A percentile compares a stretch with the other conserved stretches of the same genome.
phyloP scores from a whole-genome alignment of 2,797 vertebrate species.

The Chrosomus eos region DNA sequence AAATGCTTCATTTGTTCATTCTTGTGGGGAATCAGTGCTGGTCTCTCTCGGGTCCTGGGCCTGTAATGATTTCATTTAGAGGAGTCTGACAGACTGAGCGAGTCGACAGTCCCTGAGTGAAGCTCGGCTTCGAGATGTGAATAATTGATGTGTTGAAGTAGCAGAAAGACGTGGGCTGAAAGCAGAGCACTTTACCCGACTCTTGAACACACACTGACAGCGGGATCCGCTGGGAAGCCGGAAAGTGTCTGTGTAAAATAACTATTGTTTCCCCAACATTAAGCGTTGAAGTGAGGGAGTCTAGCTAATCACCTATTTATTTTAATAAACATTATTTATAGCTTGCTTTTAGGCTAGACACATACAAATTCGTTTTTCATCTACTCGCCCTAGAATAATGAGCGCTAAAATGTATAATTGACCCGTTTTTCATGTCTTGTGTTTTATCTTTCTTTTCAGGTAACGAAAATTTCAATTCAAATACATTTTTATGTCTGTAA shows the following conservation, averaged over 20 bases:
- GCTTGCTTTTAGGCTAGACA: not conserved
- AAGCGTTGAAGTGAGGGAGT: slow-evolving; percentile 1
- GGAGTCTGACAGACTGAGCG: slow-evolving; percentile 15
- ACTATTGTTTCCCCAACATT: not conserved
- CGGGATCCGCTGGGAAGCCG: not conserved
- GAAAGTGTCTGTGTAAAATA: not conserved
- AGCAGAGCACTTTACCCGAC: slow-evolving; percentile 63
- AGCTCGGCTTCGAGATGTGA: slow-evolving; percentile 66
- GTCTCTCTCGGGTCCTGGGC: slow-evolving; percentile 6
- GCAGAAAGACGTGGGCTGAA: slow-evolving; percentile 64
- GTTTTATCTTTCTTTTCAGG: no score
- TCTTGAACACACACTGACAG: not conserved
- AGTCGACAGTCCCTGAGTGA: slow-evolving; percentile 60
- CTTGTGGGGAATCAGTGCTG: not conserved
- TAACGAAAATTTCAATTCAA: no score
- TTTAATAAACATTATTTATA: not conserved
- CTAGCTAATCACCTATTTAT: not conserved
- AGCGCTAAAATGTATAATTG: not conserved
- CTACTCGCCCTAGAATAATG: not conserved
- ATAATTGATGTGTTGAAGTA: slow-evolving; percentile 73
- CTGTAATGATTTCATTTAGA: slow-evolving; percentile 33
- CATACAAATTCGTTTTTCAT: not conserved
- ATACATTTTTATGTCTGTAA: no score
- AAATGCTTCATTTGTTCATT: slow-evolving; percentile 6
- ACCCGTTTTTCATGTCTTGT: no score